phyloP scores from a whole-genome alignment of 92 coral and sea anemone genomes.

The Anthopleura xanthogrammica region DNA sequence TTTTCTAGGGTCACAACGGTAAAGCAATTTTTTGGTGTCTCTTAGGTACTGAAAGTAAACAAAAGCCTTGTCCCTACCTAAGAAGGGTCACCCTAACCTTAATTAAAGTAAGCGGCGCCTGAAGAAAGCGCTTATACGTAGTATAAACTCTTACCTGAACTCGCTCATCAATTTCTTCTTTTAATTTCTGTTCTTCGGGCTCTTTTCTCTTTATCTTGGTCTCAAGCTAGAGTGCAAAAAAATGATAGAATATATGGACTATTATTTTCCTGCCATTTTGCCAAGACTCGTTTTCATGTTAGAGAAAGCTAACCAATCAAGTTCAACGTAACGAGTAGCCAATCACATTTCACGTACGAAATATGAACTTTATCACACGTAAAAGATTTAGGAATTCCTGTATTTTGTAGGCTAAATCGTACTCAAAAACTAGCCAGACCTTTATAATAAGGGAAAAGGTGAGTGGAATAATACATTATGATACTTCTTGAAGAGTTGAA shows the following conservation, averaged over 20 bases:
- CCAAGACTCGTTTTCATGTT: constrained; percentile 14
- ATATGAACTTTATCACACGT: neutral
- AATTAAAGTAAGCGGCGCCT: too few species aligned
- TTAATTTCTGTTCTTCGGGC: constrained; percentile 83
- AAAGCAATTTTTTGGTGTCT: too few species aligned
- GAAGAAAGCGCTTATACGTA: too few species aligned
- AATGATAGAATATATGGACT: neutral
- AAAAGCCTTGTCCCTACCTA: too few species aligned
- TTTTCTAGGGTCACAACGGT: too few species aligned
- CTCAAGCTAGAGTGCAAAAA: constrained; percentile 58
- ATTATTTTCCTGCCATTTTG: constrained; percentile 21
- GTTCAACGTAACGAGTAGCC: constrained; percentile 2
- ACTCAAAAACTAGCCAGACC: neutral
- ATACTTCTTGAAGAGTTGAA: neutral
- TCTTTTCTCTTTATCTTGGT: constrained; percentile 62
- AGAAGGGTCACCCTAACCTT: too few species aligned
- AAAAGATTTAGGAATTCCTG: neutral
- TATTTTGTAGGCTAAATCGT: neutral
- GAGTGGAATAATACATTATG: neutral
- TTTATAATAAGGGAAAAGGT: neutral
- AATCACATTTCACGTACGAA: constrained; percentile 18
- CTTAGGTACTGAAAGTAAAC: too few species aligned
- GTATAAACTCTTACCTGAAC: constrained; percentile 52
- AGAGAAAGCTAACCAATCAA: constrained; percentile 15
- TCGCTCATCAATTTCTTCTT: constrained; percentile 81